These are phyloP conservation scores for Plusia festucae DNA, from an alignment of 2,888 invertebrate species.

Conservation along the genomic window DNA sequence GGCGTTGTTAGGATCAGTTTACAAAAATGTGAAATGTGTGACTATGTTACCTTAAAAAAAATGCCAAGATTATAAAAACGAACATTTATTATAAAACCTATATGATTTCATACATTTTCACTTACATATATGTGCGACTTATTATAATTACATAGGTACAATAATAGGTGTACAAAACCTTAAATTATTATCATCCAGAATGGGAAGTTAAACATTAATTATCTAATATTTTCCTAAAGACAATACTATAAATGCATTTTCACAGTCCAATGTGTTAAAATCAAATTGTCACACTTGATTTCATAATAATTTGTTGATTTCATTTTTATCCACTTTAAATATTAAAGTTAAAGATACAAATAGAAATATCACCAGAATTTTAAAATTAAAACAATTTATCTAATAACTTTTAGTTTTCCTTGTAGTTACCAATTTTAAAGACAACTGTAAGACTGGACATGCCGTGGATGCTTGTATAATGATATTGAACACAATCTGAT, in stretches of 20 bases:
- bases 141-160: slow-evolving; percentile 37
- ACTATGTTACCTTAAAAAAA: not conserved
- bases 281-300: slow-evolving; percentile 12
- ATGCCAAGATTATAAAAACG: slow-evolving; percentile 42
- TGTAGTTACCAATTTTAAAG: too few species aligned
- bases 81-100: slow-evolving; percentile 65
- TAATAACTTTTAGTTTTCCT: too few species aligned
- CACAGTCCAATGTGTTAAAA: slow-evolving; percentile 29
- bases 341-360: too few species aligned
- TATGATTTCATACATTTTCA: slow-evolving; percentile 51
- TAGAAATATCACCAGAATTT: not conserved
- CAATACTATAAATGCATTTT: slow-evolving; percentile 53
- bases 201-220: slow-evolving; percentile 11
- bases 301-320: not conserved
- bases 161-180: slow-evolving; percentile 42
- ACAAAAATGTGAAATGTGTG: not conserved
- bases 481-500: slow-evolving; percentile 12
- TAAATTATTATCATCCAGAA: slow-evolving; percentile 27
- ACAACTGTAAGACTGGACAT: not conserved
- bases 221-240: slow-evolving; percentile 24
- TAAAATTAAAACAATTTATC: too few species aligned
- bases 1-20: not conserved
- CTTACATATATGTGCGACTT: slow-evolving; percentile 52
- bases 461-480: slow-evolving; percentile 1
- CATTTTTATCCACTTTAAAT: not conserved